Evolutionary conservation across 2,113 vertebrate genomes (phyloP).

Genomic region (Heterotilapia buettikoferi): DNA sequence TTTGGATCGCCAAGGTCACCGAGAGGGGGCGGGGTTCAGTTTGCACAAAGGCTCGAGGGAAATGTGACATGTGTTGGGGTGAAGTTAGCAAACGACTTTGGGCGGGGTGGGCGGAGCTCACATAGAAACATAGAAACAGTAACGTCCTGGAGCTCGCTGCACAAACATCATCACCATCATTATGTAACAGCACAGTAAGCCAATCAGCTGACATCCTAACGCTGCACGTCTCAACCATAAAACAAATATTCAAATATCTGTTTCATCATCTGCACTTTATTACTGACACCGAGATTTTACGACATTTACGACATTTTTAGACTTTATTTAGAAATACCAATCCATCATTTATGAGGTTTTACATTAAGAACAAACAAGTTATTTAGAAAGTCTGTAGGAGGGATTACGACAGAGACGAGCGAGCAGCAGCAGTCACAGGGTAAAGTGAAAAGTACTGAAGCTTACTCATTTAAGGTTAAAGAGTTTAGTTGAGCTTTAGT

Average conservation of each 20-base stretch:
- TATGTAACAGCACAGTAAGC: background rate
- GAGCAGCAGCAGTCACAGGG: background rate
- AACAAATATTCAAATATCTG: background rate
- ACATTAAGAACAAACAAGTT: background rate
- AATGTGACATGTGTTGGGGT: background rate
- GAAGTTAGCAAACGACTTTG: fast-evolving
- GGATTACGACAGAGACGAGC: background rate
- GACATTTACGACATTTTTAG: background rate
- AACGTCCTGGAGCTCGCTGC: background rate
- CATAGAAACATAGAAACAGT: background rate
- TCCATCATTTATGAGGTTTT: background rate
- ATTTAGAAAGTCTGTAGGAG: background rate
- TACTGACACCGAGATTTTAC: background rate
- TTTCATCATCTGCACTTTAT: background rate
- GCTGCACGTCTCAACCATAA: background rate
- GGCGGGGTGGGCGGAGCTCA: background rate
- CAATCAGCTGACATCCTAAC: background rate
- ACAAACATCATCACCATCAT: background rate
- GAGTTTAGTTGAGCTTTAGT: no score
- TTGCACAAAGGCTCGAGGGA: fast-evolving
- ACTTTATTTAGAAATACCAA: background rate
- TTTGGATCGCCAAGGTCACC: background rate
- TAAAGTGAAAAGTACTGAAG: background rate
- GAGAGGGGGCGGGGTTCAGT: background rate
- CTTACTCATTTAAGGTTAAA: background rate